Conservation (phyloP, 2,113 vertebrate species). For the Anseranas semipalmata region DNA sequence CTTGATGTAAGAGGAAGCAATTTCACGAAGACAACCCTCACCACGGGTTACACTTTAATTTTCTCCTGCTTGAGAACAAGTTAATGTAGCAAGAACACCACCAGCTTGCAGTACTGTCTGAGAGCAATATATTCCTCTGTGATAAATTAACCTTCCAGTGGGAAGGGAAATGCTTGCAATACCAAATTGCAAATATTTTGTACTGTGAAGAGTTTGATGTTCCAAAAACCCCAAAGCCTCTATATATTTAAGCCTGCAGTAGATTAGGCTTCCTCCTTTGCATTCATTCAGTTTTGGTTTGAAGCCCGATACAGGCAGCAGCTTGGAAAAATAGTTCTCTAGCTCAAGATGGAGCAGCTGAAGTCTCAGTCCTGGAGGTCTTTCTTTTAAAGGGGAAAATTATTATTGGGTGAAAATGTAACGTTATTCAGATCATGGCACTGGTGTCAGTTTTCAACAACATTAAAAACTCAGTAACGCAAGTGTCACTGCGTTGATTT, state of each 20-base stretch:
- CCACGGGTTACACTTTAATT: neutral
- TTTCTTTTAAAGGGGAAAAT: neutral
- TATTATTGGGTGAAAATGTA: neutral
- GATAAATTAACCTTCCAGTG: neutral
- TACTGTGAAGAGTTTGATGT: neutral
- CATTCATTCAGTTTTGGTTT: neutral
- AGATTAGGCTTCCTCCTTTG: neutral
- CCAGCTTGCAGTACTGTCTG: neutral
- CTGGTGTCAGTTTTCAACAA: neutral
- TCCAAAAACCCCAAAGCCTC: neutral
- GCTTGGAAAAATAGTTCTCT: neutral
- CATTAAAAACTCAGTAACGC: neutral
- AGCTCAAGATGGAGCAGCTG: neutral
- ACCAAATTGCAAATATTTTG: neutral
- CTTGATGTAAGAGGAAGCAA: neutral
- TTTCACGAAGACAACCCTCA: neutral
- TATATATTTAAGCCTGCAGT: neutral
- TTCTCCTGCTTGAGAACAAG: neutral
- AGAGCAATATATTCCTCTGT: neutral
- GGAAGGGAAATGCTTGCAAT: neutral
- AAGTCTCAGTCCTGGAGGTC: neutral
- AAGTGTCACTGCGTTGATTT: neutral
- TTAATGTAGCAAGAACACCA: neutral
- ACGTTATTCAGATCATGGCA: neutral
- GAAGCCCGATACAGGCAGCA: neutral